These are phyloP conservation scores for Parasteatoda tepidariorum DNA, from an alignment of 1,140 invertebrate species.

Conservation along the genomic window DNA sequence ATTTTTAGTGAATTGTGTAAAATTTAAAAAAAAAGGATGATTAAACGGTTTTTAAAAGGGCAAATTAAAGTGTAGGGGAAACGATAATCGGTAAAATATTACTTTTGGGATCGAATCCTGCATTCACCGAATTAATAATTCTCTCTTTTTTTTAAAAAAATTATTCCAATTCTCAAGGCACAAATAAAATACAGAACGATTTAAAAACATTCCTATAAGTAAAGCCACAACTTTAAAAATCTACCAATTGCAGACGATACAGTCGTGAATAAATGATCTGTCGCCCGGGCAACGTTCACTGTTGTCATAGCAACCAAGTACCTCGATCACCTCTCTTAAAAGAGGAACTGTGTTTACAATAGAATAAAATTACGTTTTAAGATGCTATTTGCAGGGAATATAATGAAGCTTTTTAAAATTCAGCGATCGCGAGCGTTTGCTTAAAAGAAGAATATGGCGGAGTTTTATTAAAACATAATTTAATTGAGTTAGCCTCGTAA, in stretches of 20 bases:
- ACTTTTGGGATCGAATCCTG: too few species aligned
- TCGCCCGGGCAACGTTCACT: constrained; percentile 8
- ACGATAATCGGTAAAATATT: too few species aligned
- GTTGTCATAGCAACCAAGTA: constrained; percentile 35
- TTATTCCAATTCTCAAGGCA: neutral
- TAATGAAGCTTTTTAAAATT: constrained; percentile 59
- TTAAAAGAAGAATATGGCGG: too few species aligned
- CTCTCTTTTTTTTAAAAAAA: too few species aligned
- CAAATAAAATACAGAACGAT: neutral
- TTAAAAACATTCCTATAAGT: neutral
- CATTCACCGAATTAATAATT: too few species aligned
- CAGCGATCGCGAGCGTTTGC: constrained; percentile 53
- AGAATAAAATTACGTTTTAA: constrained; percentile 59
- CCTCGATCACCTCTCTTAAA: constrained; percentile 19
- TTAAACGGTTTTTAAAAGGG: too few species aligned
- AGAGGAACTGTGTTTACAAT: constrained; percentile 43
- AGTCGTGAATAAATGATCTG: constrained; percentile 51
- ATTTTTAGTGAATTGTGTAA: too few species aligned
- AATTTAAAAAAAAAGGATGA: too few species aligned
- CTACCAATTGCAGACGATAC: constrained; percentile 36
- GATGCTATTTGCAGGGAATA: constrained; percentile 51
- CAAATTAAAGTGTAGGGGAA: too few species aligned
- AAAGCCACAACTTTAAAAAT: constrained; percentile 21
- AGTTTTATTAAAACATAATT: constrained; percentile 49
- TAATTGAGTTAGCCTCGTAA: constrained; percentile 7